Base-by-base conservation (phyloP, 2,797 vertebrate genomes). In the Aeoliscus strigatus region DNA sequence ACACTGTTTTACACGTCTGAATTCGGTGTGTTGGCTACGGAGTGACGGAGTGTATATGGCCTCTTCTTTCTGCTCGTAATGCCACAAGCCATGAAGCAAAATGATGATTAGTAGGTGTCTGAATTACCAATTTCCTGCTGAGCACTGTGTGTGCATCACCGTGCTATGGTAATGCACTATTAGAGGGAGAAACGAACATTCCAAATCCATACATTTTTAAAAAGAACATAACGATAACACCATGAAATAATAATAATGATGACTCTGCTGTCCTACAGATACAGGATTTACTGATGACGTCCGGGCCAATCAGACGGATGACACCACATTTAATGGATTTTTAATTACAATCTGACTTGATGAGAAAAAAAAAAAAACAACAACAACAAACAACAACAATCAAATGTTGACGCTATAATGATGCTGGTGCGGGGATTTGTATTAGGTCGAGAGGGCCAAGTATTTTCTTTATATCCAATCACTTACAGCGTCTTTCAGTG, bases 171-270 rank as follows among this genome's bases (percentile, higher is more conserved):
- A n/a, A n/a, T n/a, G n/a, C n/a, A n/a, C n/a, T n/a, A n/a, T n/a
- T n/a, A n/a, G n/a, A n/a, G n/a, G n/a, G n/a, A n/a, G n/a, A n/a
- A n/a, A n/a, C n/a, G 8, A 14, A 52, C 46, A 44, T 54, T 44
- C 52, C 4, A 25, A 9, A 39, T 4, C 33, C 15, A 60, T 49
- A 4, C n/a, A 59, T 39, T 51, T 61, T 66, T 52, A 9, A 57
- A 37, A 49, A 34, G 14, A 39, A 27, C 28, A 21, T 53, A 35
- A 64, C 45, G 51, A 53, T 11, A 39, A 42, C 32, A 47, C 31
- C 47, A 74, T 56, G n/a, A 77, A 66, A 70, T 58, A 47, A 63
- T 53, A 36, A 66, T 56, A 4, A 35, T 10, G 11, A 55, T 57
- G 26, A 26, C 14, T 27, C 10, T 28, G 17, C 29, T 41, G 21